Conservation (phyloP, 64 coral and sea anemone genomes). For the Anthopleura sola region DNA sequence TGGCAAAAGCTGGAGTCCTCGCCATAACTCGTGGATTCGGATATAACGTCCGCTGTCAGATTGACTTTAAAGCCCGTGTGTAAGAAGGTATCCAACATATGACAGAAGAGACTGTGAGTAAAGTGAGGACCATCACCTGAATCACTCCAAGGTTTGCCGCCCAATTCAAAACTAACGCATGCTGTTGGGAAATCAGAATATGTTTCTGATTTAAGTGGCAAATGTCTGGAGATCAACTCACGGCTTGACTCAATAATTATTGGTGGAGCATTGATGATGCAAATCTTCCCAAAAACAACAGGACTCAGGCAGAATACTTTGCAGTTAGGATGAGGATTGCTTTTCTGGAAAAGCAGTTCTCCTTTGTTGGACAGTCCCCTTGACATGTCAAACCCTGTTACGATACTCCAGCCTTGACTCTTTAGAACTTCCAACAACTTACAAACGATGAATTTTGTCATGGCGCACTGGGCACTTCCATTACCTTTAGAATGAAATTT, state of each 20-base stretch:
- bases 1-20: not conserved
- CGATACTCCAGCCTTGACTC: not conserved
- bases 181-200: not conserved
- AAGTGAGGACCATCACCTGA: not conserved
- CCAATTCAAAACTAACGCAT: not conserved
- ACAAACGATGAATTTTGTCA: slow-evolving; percentile 5
- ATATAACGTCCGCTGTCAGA: not conserved
- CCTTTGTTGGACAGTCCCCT: not conserved
- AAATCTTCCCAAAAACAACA: not conserved
- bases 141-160: slow-evolving; percentile 4
- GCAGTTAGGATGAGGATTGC: not conserved
- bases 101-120: not conserved
- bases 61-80: not conserved
- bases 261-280: not conserved
- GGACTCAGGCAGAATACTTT: slow-evolving; percentile 1
- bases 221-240: not conserved
- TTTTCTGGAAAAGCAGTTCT: slow-evolving; percentile 1
- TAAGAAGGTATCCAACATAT: not conserved
- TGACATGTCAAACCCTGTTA: slow-evolving; percentile 9
- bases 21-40: not conserved
- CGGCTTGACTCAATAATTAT: not conserved
- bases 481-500: not conserved
- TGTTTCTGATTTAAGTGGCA: not conserved
- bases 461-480: not conserved
- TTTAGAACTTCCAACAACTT: slow-evolving; percentile 1